Base-by-base conservation (phyloP, 2,113 vertebrate species). In the Lamprologus lemairii region DNA sequence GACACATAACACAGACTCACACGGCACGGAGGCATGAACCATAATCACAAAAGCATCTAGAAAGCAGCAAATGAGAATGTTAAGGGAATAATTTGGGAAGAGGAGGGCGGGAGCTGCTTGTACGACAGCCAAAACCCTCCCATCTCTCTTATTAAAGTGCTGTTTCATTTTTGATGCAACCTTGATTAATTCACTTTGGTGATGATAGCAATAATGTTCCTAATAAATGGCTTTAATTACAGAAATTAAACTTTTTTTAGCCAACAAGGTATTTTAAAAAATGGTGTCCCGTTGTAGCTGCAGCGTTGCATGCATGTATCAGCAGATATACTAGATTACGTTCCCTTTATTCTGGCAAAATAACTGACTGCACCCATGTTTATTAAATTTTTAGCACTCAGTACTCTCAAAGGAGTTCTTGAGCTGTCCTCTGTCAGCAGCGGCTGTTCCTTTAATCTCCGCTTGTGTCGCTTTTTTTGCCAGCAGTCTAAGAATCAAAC, bases 181-280 rank as follows among this genome's bases (percentile, higher is more conserved):
- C 79, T 84, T 83, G 31, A 92, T 90, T 82, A 55, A 86, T 90
- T 89, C 9, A 33, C 40, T 87, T 88, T 58, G 35, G 23, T 28
- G n/a, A 87, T 88, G 81, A 85, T 55, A 26, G 89, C 63, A 58
- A 78, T 86, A 31, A 89, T 84, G 58, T 83, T 81, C 65, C 75
- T 82, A 82, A 86, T 89, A 83, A 86, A 86, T 8, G 1, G 21
- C 40, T 89, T 87, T 92, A 89, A 93, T 89, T 71, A 82, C 68
- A 82, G 54, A 84, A 40, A 85, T 82, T 31, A 80, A 83, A 40
- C 42, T 51, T 83, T 88, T 84, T 60, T 51, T 7, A 40, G 5
- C 7, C 14, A 86, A 63, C 71, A 57, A 68, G 78, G 54, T 80
- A 57, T 19, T 54, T 60, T 1, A 57, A 80, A 86, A 82, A 8